Percentiles rank a stretch among this genome's conserved stretches.
phyloP scores from a whole-genome alignment of 2,797 vertebrate genomes.

The Enteromius argenteus region DNA sequence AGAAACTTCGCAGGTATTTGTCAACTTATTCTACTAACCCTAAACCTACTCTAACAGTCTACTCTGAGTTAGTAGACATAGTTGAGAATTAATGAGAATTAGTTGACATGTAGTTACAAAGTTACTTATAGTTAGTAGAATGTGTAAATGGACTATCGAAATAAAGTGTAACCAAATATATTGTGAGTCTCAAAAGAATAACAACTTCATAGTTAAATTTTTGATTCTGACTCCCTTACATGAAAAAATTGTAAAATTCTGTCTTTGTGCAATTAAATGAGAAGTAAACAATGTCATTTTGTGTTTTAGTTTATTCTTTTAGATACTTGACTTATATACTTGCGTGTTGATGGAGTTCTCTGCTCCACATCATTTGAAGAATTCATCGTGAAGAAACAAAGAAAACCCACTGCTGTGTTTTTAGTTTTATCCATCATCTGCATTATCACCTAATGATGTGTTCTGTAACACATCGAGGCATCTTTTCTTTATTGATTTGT shows the following conservation, averaged over 20 bases:
- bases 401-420: slow-evolving; percentile 11
- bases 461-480: slow-evolving; percentile 43
- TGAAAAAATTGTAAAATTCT: neutral
- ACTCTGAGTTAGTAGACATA: no score
- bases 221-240: neutral
- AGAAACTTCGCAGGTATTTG: no score
- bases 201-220: neutral
- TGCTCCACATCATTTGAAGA: neutral
- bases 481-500: slow-evolving; percentile 32
- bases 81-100: no score
- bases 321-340: neutral
- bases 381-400: neutral
- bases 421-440: slow-evolving; percentile 19
- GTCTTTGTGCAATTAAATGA: neutral
- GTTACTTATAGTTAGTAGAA: no score
- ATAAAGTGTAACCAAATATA: neutral
- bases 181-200: neutral
- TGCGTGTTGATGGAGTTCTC: neutral
- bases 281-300: neutral
- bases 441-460: slow-evolving; percentile 44
- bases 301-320: neutral
- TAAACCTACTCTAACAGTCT: no score
- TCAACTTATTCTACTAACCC: no score
- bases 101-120: no score
- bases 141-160: no score